Evolutionary conservation across 2,113 vertebrate species (phyloP).

Genomic region (Cryptomyrus ogoouensis): DNA sequence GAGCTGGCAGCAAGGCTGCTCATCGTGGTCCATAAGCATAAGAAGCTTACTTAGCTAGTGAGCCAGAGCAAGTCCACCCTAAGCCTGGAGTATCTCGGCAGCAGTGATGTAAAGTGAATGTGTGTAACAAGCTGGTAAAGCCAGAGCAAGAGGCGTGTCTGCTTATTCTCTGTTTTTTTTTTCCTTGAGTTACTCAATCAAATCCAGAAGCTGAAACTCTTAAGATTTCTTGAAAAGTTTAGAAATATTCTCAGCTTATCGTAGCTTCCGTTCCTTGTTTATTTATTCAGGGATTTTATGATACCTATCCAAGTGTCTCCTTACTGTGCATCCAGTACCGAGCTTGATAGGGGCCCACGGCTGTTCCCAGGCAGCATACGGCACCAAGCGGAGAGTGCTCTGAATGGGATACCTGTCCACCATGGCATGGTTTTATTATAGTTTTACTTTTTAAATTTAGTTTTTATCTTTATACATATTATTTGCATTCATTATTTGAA

Average conservation of each 20-base stretch:
- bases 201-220: not conserved
- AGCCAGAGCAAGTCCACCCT: not conserved
- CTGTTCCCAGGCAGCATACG: not conserved
- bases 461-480: not conserved
- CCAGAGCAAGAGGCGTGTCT: not conserved
- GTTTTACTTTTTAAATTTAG: not conserved
- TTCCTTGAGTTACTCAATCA: not conserved
- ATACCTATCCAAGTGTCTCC: not conserved
- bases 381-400: not conserved
- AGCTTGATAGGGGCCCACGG: not conserved
- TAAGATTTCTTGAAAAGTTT: not conserved
- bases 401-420: not conserved
- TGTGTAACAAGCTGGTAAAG: not conserved
- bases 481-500: not conserved
- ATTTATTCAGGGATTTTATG: not conserved
- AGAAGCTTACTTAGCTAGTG: not conserved
- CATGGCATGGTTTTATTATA: not conserved
- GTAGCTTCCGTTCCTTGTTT: not conserved
- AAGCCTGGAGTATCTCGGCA: not conserved
- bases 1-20: not conserved
- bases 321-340: not conserved
- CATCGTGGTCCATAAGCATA: not conserved
- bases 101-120: not conserved
- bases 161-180: not conserved
- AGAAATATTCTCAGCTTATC: not conserved